phyloP scores from a whole-genome alignment of 2,797 vertebrate species.

The Valencia hispanica region DNA sequence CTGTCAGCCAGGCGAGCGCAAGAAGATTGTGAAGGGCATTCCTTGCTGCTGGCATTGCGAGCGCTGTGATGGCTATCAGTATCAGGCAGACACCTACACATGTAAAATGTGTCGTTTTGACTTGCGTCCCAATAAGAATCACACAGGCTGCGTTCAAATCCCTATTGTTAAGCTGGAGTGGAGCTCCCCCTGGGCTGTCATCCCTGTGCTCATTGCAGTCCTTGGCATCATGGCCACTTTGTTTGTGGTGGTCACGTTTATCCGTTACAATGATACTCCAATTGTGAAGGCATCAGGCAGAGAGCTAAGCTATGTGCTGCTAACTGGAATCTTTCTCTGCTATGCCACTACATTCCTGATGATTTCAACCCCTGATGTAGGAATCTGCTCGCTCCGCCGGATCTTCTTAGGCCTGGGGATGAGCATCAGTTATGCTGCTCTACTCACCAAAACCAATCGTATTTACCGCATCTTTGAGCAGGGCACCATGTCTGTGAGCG shows the following conservation, averaged over 20 bases:
- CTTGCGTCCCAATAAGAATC: constrained; percentile 92
- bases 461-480: constrained; percentile 99
- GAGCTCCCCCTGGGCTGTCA: constrained; percentile 95
- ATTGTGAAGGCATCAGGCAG: constrained; percentile 97
- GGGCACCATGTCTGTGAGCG: constrained; percentile 93
- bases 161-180: constrained; percentile 97
- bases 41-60: constrained; percentile 99
- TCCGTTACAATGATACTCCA: constrained; percentile 97
- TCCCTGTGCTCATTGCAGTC: constrained; percentile 93
- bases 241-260: constrained; percentile 93
- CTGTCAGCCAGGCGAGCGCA: constrained; percentile 92
- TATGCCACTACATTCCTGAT: constrained; percentile 98
- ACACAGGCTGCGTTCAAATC: constrained; percentile 92
- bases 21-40: constrained; percentile 97
- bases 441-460: constrained; percentile 99
- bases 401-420: constrained; percentile 97
- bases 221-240: constrained; percentile 93
- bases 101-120: constrained; percentile 96
- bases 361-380: constrained; percentile 92
- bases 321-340: constrained; percentile 97
- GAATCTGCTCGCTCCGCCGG: constrained; percentile 91
- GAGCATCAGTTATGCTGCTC: constrained; percentile 97
- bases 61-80: constrained; percentile 96
- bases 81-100: constrained; percentile 91
- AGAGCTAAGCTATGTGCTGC: constrained; percentile 96